A percentile compares a stretch with the other conserved stretches of the same genome.
These are phyloP conservation scores for Acarapis woodi DNA, from an alignment of 1,140 invertebrate genomes.

Conservation along the genomic window DNA sequence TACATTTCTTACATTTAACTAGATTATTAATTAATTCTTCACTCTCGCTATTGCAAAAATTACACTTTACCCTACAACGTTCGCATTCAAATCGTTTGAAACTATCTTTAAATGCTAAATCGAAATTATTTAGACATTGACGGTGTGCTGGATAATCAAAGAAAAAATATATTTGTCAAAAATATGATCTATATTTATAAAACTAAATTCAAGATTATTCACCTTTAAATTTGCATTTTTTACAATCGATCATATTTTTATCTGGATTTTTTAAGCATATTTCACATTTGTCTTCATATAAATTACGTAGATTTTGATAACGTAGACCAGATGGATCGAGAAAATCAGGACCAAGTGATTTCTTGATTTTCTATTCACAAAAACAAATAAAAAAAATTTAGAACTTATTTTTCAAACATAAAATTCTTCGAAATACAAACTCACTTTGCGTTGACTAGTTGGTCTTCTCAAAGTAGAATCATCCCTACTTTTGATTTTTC, in stretches of 20 bases:
- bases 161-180: too few relatives aligned
- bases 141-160: neutral
- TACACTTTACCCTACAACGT: neutral
- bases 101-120: neutral
- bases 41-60: neutral
- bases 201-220: too few relatives aligned
- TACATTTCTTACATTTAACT: neutral
- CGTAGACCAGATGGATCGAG: constrained; percentile 8
- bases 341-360: constrained; percentile 10
- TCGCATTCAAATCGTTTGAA: neutral
- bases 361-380: constrained; percentile 8
- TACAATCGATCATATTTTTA: too few relatives aligned
- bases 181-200: too few relatives aligned
- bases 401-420: too few relatives aligned
- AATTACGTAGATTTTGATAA: constrained; percentile 2
- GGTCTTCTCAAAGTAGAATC: too few relatives aligned
- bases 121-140: neutral
- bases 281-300: constrained; percentile 5
- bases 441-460: neutral
- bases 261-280: constrained; percentile 5
- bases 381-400: neutral
- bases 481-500: too few relatives aligned
- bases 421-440: too few relatives aligned
- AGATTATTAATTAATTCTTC: too few relatives aligned
- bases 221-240: too few relatives aligned